A percentile compares a stretch with the other conserved stretches of the same genome.
Evolutionary conservation across 2,113 vertebrate species (phyloP).

Genomic region (Saimiri boliviensis): DNA sequence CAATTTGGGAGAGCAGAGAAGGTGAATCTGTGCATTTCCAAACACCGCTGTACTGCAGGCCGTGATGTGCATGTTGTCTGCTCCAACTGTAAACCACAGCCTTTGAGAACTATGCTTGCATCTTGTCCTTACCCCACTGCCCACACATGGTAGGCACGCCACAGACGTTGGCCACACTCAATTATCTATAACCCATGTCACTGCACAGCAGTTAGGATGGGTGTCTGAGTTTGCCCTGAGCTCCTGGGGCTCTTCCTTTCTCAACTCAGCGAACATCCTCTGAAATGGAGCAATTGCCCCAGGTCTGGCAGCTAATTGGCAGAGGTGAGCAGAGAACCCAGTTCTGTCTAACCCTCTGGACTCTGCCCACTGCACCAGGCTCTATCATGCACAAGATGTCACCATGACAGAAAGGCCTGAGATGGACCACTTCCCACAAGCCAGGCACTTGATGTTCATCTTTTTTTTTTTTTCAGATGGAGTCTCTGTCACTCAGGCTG

Average conservation of each 20-base stretch:
- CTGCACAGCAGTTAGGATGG: background rate
- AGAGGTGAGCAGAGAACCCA: background rate
- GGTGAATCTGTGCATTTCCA: background rate
- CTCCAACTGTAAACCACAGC: fast-evolving
- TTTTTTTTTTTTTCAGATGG: too few species aligned
- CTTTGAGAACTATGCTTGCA: background rate
- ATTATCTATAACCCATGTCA: fast-evolving
- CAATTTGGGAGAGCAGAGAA: background rate
- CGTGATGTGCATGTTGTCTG: fast-evolving
- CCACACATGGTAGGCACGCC: background rate
- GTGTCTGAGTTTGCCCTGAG: background rate
- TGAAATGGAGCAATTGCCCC: background rate
- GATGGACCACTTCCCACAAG: fast-evolving
- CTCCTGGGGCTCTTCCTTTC: fast-evolving
- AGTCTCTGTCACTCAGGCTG: too few species aligned
- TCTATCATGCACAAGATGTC: fast-evolving
- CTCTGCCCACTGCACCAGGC: fast-evolving
- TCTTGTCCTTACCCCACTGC: background rate
- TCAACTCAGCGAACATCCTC: background rate
- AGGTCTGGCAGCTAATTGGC: background rate
- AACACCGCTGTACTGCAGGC: too few species aligned
- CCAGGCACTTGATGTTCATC: fast-evolving
- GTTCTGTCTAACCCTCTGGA: background rate
- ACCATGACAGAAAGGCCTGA: background rate
- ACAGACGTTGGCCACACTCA: background rate